phyloP scores from a whole-genome alignment of 2,888 invertebrate genomes.

The Carabus problematicus region DNA sequence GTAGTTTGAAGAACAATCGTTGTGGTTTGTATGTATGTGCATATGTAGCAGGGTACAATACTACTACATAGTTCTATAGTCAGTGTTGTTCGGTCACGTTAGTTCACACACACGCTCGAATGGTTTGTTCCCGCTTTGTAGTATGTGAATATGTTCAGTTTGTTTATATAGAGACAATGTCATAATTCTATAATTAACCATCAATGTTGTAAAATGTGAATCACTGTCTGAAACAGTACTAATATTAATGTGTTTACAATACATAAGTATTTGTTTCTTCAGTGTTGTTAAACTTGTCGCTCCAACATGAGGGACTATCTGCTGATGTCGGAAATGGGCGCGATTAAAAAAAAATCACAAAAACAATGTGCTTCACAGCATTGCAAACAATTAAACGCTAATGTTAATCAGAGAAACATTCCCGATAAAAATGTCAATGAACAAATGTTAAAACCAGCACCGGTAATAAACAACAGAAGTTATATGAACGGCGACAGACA shows the following conservation, averaged over 20 bases:
- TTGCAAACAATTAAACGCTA: conserved; percentile 2
- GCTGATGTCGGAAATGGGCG: conserved; percentile 27
- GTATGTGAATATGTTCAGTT: no score
- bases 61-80: neutral
- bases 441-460: conserved; percentile 26
- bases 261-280: neutral
- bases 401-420: conserved; percentile 3
- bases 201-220: no score
- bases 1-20: no score
- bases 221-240: neutral
- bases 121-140: neutral
- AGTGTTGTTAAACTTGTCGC: neutral
- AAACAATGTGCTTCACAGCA: conserved; percentile 1
- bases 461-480: conserved; percentile 8
- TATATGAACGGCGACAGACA: conserved; percentile 32
- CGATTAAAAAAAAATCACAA: conserved; percentile 10
- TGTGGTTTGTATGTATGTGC: no score
- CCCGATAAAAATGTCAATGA: conserved; percentile 15
- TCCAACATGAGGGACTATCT: conserved; percentile 35
- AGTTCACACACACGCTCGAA: neutral
- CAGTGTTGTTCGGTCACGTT: neutral
- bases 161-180: no score
- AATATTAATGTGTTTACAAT: neutral
- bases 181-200: no score
- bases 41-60: neutral